Evolutionary conservation across 2,113 vertebrate species (phyloP), one percentile per base, ranked within the genome.

Genomic region (Pseudopodoces humilis): DNA sequence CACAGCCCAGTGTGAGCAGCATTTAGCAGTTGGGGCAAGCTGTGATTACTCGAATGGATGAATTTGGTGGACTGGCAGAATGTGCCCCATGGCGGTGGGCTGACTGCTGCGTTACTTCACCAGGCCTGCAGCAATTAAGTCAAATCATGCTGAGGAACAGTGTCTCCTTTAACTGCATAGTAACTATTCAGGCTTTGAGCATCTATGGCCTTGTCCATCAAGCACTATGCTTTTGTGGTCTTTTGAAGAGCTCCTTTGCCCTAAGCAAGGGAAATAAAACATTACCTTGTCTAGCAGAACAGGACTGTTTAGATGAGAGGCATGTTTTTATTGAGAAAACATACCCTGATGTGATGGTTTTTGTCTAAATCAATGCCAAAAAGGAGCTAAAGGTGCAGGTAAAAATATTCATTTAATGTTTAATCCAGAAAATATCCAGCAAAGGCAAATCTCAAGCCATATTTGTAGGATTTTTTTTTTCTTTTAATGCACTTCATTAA

Each of bases 1-100:
- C 0, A 0, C 24, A 60, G 70, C 64, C n/a, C 41, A 53, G 50
- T 58, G 46, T 0, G 0, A 56, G 75, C 72, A 81, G 55, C 24
- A 20, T 81, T 88, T 78, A 60, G n/a, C 70, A 76, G 16, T 72
- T 0, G 0, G 5, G 30, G 85, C 3, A 37, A 74, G 55, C 83
- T 86, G 43, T 76, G 77, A 64, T 81, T 58, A 28, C 35, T 58
- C 0, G 0, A 91, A 46, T 25, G 52, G 75, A 83, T 87, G 52
- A 53, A 43, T 58, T 72, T 7, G 0, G 20, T 53, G 55, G 58
- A 41, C 46, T 75, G 58, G 43, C 43, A 72, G 60, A 71, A 92
- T 4, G 1, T 56, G 41, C 52, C 49, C 64, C 24, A 5, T 43
- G 86, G 30, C 64, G 74, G 43, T 0, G 1, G n/a, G 64, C 65